phyloP scores from a whole-genome alignment of 2,797 vertebrate species.

The Amblyopsis hoosieri region DNA sequence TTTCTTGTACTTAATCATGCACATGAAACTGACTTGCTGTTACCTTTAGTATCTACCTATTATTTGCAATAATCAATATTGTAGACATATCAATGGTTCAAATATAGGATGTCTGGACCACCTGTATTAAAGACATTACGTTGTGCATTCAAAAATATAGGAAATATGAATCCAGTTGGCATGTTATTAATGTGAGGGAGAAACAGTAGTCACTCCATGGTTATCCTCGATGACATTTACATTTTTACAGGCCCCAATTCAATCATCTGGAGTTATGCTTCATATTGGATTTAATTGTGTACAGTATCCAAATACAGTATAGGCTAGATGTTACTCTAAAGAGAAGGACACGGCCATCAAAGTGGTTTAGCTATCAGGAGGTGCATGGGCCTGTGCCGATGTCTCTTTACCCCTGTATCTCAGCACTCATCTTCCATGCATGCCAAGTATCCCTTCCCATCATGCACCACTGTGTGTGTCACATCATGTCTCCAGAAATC shows the following conservation, averaged over 20 bases:
- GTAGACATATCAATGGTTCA: too few species aligned
- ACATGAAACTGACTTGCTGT: too few species aligned
- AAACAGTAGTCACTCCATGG: conserved; percentile 23
- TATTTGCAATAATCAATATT: too few species aligned
- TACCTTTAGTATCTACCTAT: too few species aligned
- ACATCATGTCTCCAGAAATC: conserved; percentile 76
- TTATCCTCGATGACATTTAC: conserved; percentile 60
- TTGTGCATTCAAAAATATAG: too few species aligned
- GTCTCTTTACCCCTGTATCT: conserved; percentile 35
- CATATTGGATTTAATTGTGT: neutral
- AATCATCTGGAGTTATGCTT: too few species aligned
- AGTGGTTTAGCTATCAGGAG: neutral
- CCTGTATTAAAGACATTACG: too few species aligned
- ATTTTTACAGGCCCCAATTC: too few species aligned
- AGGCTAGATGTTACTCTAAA: conserved; percentile 1
- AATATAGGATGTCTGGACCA: too few species aligned
- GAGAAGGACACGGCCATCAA: conserved; percentile 8
- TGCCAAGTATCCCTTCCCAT: conserved; percentile 70
- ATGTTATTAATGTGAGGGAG: too few species aligned
- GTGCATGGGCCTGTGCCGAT: conserved; percentile 9
- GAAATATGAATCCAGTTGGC: too few species aligned
- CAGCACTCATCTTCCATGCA: conserved; percentile 53
- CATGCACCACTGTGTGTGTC: conserved; percentile 59
- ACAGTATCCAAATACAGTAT: conserved; percentile 21
- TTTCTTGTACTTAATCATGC: too few species aligned